Evolutionary conservation across 2,113 vertebrate genomes (phyloP).

Genomic region (Rutilus rutilus): DNA sequence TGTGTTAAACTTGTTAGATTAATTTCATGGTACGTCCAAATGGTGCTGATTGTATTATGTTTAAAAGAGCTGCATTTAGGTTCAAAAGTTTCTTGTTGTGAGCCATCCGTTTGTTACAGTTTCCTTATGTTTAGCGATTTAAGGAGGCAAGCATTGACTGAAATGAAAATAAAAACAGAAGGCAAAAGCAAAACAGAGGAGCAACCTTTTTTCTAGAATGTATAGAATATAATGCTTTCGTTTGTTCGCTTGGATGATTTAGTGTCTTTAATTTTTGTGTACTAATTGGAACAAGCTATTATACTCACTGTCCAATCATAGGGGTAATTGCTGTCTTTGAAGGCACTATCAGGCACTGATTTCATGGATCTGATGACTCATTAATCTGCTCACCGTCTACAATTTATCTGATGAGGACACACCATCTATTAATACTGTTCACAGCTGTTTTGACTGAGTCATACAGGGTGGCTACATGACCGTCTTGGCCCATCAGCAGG

Average conservation of each 20-base stretch:
- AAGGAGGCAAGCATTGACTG: neutral
- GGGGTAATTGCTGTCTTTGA: slow-evolving; percentile 24
- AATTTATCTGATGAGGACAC: slow-evolving; percentile 57
- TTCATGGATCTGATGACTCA: slow-evolving; percentile 60
- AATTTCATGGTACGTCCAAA: neutral
- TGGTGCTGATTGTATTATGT: neutral
- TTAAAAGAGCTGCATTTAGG: neutral
- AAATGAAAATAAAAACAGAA: neutral
- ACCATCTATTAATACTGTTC: slow-evolving; percentile 65
- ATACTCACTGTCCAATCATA: slow-evolving; percentile 24
- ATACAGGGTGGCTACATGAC: slow-evolving; percentile 15
- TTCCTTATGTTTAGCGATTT: neutral
- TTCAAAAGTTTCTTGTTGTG: neutral
- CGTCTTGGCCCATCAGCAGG: slow-evolving; percentile 27
- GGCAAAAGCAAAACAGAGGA: neutral
- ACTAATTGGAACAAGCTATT: slow-evolving; percentile 46
- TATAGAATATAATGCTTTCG: slow-evolving; percentile 13
- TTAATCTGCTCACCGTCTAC: slow-evolving; percentile 52
- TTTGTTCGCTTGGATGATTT: neutral
- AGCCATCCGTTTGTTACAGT: neutral
- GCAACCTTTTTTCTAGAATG: neutral
- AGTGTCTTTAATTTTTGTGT: slow-evolving; percentile 26
- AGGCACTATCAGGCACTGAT: neutral
- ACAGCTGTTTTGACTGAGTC: slow-evolving; percentile 61
- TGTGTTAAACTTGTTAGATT: neutral